Percentiles rank a stretch among this genome's conserved stretches.
Conservation (phyloP, 2,113 vertebrate species). For the Rallus limicola region DNA sequence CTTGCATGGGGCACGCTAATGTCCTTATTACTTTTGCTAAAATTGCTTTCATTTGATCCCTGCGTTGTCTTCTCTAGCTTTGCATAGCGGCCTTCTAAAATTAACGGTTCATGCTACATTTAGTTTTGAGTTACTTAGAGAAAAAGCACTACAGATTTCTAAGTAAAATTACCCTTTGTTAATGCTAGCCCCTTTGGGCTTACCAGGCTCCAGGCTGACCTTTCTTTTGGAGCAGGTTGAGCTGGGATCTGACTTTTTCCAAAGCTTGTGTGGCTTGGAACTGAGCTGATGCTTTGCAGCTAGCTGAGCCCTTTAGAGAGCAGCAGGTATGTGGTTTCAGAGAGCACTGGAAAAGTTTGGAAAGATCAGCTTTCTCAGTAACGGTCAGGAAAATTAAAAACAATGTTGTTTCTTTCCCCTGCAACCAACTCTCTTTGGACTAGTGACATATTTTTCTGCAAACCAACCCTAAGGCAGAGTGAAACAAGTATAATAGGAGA, state of each 20-base stretch:
- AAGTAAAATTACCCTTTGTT: background rate
- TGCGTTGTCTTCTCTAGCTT: background rate
- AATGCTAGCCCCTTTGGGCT: background rate
- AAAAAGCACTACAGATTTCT: background rate
- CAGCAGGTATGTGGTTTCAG: background rate
- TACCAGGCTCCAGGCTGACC: background rate
- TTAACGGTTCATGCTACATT: background rate
- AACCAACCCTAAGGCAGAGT: background rate
- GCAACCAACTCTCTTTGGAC: background rate
- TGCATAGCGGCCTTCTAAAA: background rate
- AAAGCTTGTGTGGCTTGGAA: constrained; percentile 33
- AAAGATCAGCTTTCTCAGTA: background rate
- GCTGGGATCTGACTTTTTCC: constrained; percentile 23
- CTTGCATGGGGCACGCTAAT: background rate
- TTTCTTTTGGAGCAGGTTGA: constrained; percentile 25
- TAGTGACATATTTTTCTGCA: background rate
- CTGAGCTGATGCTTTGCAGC: background rate
- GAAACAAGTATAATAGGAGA: background rate
- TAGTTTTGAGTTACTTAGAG: background rate
- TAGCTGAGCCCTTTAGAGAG: constrained; percentile 18
- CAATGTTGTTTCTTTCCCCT: background rate
- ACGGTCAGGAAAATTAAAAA: background rate
- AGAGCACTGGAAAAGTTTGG: constrained; percentile 6
- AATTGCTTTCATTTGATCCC: background rate
- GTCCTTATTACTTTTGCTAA: background rate